Conservation (phyloP, 1,140 invertebrate species). For the Caenorhabditis tropicalis region DNA sequence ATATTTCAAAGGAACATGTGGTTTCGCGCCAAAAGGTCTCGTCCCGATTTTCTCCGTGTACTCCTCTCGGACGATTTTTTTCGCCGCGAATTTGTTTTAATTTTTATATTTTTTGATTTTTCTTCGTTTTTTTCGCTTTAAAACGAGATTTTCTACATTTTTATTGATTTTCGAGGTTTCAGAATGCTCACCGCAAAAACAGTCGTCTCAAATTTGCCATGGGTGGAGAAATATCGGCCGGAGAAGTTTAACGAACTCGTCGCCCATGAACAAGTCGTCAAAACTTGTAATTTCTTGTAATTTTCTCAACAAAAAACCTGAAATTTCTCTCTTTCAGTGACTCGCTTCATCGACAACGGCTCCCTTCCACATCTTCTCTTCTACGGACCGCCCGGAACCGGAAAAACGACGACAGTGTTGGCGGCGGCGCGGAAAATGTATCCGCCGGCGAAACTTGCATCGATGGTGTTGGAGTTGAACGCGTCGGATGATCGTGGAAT, state of each 20-base stretch:
- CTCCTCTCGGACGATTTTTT: not conserved
- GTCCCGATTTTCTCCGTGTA: not conserved
- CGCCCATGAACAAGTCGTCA: constrained; percentile 94
- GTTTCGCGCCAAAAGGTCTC: not conserved
- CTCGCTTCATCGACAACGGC: constrained; percentile 88
- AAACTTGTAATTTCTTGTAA: constrained; percentile 81
- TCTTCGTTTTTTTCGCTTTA: not conserved
- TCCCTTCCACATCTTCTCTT: constrained; percentile 93
- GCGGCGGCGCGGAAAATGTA: constrained; percentile 94
- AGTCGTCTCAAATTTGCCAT: constrained; percentile 64
- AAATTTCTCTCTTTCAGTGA: constrained; percentile 78
- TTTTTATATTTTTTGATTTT: not conserved
- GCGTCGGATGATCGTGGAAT: constrained; percentile 99
- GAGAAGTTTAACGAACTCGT: constrained; percentile 88
- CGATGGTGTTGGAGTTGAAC: constrained; percentile 84
- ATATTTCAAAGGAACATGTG: not conserved
- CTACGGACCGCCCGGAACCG: constrained; percentile 97
- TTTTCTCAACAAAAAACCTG: constrained; percentile 46
- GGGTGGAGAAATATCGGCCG: constrained; percentile 98
- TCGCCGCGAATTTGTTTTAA: not conserved
- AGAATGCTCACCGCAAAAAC: not conserved
- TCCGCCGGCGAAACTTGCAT: constrained; percentile 71
- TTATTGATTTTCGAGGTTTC: not conserved
- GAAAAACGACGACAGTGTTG: constrained; percentile 96
- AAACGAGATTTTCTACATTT: not conserved